These are phyloP conservation scores for Monomorium pharaonis DNA, from an alignment of 1,140 invertebrate species.

Conservation along the genomic window DNA sequence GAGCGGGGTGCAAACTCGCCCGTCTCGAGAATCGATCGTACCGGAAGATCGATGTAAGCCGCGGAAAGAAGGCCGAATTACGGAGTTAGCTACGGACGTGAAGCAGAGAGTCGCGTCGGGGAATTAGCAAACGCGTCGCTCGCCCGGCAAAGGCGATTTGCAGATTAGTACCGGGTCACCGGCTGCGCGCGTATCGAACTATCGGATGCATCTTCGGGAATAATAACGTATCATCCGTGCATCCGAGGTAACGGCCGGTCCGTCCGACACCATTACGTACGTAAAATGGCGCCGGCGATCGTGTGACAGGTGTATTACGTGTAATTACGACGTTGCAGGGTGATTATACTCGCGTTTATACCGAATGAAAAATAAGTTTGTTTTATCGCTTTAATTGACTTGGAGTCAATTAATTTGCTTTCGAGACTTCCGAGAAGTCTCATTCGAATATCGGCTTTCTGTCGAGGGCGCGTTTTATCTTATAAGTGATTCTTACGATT, in stretches of 20 bases:
- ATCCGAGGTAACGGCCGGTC: neutral
- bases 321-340: neutral
- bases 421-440: neutral
- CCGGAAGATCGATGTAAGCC: constrained; percentile 46
- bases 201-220: neutral
- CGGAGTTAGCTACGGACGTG: constrained; percentile 38
- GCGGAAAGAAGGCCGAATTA: constrained; percentile 52
- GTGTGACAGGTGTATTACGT: no score
- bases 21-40: constrained; percentile 21
- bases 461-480: neutral
- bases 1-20: neutral
- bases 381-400: neutral
- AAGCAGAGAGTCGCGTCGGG: constrained; percentile 28
- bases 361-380: neutral
- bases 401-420: neutral
- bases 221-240: neutral
- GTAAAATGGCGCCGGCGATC: neutral
- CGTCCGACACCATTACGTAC: neutral
- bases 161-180: constrained; percentile 23
- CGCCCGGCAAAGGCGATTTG: constrained; percentile 46
- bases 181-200: constrained; percentile 30
- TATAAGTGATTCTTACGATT: neutral
- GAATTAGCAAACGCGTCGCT: constrained; percentile 42
- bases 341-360: neutral
- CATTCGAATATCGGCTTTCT: neutral